Evolutionary conservation across 92 coral and sea anemone species (phyloP), one percentile per base, ranked within the genome.

Genomic region (Epizoanthus ramosus): DNA sequence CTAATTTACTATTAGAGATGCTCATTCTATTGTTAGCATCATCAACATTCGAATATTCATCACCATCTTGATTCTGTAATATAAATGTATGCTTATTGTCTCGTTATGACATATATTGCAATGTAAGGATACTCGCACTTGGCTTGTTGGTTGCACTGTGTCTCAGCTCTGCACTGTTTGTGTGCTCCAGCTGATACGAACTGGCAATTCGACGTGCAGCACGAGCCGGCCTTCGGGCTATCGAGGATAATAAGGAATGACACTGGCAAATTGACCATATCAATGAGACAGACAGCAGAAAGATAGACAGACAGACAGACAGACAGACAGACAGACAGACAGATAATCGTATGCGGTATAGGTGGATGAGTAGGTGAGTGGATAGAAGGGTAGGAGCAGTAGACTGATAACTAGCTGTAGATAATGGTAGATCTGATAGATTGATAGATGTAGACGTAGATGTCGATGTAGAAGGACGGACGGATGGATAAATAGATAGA

Each of bases 81-180:
- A 50, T 12, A 9, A 9, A 50, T 50, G 7, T 50, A 3, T 50
- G 10, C 54, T 13, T 10, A 50, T 9, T 50, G 15, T 50, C 15
- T 50, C 14, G 10, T 1, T 10, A 50, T 9, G 14, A 50, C 3
- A 50, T 16, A 9, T 19, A 17, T 73, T 21, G 8, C 12, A 53
- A 6, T 71, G 21, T 58, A 87, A 94, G 95, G 98, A 94, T 94
- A 97, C 92, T 90, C 85, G 89, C 99, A 97, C 66, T 54, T 80
- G 21, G 93, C 74, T 39, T 63, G 24, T 37, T 69, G 65, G 59
- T 85, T 87, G 87, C 99, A 97, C 69, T 94, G 91, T 19, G 97
- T 80, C 83, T 97, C 98, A 39, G 84, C 82, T 18, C 75, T 86
- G 41, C 99, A 97, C 28, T 83, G 85, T 65, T 22, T 79, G 47